Conservation (phyloP, 2,113 vertebrate genomes). For the Nesospiza acunhae region DNA sequence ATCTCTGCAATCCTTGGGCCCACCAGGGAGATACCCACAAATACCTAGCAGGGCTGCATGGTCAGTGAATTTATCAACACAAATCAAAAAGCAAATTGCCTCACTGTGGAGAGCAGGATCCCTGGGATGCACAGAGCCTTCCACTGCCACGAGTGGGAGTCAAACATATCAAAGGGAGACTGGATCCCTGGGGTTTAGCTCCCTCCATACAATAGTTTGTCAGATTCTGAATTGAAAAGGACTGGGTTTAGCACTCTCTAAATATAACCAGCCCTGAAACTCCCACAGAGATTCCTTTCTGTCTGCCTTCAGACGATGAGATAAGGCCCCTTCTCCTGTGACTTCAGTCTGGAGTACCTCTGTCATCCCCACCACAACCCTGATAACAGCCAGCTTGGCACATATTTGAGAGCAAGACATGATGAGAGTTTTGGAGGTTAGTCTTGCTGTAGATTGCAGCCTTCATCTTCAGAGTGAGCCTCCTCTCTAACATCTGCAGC, state of each 20-base stretch:
- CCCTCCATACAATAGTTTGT: conserved; percentile 45
- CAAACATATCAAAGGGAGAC: background rate
- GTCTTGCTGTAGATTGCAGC: conserved; percentile 6
- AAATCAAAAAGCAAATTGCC: background rate
- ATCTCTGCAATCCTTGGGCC: background rate
- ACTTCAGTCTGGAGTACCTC: conserved; percentile 57
- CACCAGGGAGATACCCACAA: background rate
- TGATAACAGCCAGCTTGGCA: conserved; percentile 41
- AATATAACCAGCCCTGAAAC: conserved; percentile 55
- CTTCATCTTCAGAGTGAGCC: background rate
- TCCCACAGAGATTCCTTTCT: conserved; percentile 64
- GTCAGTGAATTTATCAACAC: background rate
- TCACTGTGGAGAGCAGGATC: background rate
- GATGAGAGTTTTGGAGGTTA: background rate
- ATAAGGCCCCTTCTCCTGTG: conserved; percentile 49
- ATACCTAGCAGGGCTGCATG: background rate
- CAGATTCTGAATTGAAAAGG: conserved; percentile 42
- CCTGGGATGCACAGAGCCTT: background rate
- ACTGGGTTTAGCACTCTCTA: conserved; percentile 43
- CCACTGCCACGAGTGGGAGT: conserved; percentile 39
- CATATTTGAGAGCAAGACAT: conserved; percentile 14
- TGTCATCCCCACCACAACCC: conserved; percentile 15
- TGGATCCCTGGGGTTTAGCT: conserved; percentile 8
- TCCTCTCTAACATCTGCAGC: background rate
- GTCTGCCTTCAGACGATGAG: conserved; percentile 49